A percentile compares a stretch with the other conserved stretches of the same genome.
phyloP scores from a whole-genome alignment of 2,797 vertebrate species.

The Acanthurus lineatus region DNA sequence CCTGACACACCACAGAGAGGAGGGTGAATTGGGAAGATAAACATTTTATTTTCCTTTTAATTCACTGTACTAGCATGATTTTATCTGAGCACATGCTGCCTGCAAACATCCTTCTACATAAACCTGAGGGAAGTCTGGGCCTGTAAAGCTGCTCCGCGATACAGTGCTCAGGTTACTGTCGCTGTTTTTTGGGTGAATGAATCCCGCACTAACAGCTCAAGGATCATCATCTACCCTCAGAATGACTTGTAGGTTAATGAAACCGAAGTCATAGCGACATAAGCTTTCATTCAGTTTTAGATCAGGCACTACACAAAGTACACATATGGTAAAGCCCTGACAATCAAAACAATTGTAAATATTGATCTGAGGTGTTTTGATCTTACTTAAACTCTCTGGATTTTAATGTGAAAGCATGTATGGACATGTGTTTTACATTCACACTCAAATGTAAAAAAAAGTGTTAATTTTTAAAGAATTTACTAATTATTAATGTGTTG shows the following conservation, averaged over 20 bases:
- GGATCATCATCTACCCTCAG: background rate
- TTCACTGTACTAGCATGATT: background rate
- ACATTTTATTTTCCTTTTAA: background rate
- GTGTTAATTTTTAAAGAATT: too few relatives aligned
- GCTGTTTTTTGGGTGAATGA: slow-evolving; percentile 5
- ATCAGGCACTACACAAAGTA: too few relatives aligned
- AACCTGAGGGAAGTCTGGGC: slow-evolving; percentile 21
- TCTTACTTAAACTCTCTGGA: background rate
- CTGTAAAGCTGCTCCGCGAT: slow-evolving; percentile 3
- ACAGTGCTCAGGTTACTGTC: slow-evolving; percentile 5
- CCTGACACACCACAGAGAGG: background rate
- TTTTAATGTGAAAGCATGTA: background rate
- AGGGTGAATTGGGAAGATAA: background rate
- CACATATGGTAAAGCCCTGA: too few relatives aligned
- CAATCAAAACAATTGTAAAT: background rate
- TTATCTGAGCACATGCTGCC: background rate
- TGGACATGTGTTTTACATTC: too few relatives aligned
- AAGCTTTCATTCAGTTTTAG: background rate
- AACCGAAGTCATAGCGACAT: background rate
- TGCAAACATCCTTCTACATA: background rate
- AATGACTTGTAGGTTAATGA: background rate
- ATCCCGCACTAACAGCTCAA: slow-evolving; percentile 1
- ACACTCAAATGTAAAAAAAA: too few relatives aligned
- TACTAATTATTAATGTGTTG: too few relatives aligned
- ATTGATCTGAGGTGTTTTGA: background rate